Evolutionary conservation across 2,797 vertebrate species (phyloP).

Genomic region (Zalophus californianus): DNA sequence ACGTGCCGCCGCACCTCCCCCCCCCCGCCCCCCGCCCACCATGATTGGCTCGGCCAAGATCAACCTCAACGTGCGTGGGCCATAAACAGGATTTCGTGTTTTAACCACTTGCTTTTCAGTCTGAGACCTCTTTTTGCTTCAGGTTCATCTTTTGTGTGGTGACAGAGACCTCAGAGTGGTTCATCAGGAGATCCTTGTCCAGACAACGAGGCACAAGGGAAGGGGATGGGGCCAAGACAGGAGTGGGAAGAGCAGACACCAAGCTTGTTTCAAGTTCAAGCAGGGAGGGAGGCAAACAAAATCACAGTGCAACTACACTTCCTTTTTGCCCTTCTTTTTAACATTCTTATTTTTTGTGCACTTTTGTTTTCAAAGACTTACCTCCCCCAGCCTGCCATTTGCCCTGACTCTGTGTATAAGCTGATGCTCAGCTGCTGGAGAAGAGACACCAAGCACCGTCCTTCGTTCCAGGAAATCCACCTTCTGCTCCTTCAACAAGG

Average conservation of each 20-base stretch:
- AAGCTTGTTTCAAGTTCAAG: not conserved
- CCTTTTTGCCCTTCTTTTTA: not conserved
- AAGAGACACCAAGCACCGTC: conserved; percentile 96
- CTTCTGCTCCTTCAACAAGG: conserved; percentile 91
- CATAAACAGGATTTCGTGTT: not conserved
- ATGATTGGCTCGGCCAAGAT: not conserved
- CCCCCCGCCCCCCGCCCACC: not conserved
- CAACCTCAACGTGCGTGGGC: not conserved
- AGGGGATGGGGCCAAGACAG: not conserved
- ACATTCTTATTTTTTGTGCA: not conserved
- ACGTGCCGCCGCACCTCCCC: too few species aligned
- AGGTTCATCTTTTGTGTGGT: not conserved
- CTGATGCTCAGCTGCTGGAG: conserved; percentile 99
- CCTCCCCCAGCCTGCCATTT: conserved; percentile 95
- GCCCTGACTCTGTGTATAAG: conserved; percentile 96
- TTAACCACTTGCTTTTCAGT: not conserved
- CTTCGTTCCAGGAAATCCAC: conserved; percentile 97
- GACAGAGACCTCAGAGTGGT: not conserved
- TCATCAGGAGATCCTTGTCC: not conserved
- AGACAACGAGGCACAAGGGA: not conserved
- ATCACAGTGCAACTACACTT: not conserved
- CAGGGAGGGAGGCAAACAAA: not conserved
- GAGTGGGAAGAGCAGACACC: not conserved
- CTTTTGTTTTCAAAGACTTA: conserved; percentile 91
- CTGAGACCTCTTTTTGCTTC: not conserved